phyloP scores from a whole-genome alignment of 2,888 invertebrate species.

The Cheilosia pagana region DNA sequence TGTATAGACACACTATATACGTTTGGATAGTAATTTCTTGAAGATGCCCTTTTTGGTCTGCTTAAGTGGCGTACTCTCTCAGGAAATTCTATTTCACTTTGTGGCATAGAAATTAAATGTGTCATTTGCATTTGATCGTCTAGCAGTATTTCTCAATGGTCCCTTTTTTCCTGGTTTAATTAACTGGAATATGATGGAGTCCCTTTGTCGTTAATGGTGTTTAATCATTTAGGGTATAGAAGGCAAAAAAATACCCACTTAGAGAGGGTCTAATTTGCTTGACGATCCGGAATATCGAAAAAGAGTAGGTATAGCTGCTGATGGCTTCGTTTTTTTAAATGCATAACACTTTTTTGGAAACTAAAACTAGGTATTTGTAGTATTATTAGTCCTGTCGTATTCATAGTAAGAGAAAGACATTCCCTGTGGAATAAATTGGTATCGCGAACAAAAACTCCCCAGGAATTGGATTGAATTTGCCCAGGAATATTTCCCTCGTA shows the following conservation, averaged over 20 bases:
- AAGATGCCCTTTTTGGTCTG: conserved; percentile 49
- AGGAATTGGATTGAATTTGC: no score
- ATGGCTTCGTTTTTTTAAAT: no score
- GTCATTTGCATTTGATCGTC: conserved; percentile 68
- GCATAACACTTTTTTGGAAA: no score
- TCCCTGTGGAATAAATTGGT: no score
- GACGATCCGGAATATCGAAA: neutral
- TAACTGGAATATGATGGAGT: conserved; percentile 57
- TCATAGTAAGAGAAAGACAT: no score
- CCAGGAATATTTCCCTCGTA: no score
- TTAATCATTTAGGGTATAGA: conserved; percentile 32
- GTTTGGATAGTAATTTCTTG: conserved; percentile 52
- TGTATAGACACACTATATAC: conserved; percentile 25
- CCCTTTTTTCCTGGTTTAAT: conserved; percentile 41
- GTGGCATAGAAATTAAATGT: conserved; percentile 64
- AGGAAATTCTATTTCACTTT: conserved; percentile 61
- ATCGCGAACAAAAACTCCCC: no score
- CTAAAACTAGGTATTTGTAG: no score
- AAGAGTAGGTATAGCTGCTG: no score
- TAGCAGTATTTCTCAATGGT: neutral
- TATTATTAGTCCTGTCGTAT: no score
- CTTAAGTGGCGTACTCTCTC: conserved; percentile 48
- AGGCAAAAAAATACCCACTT: neutral
- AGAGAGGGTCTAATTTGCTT: neutral
- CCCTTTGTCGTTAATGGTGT: conserved; percentile 19